Evolutionary conservation across 2,113 vertebrate genomes (phyloP), one percentile per base, ranked within the genome.

Genomic region (Bolborhynchus lineola): DNA sequence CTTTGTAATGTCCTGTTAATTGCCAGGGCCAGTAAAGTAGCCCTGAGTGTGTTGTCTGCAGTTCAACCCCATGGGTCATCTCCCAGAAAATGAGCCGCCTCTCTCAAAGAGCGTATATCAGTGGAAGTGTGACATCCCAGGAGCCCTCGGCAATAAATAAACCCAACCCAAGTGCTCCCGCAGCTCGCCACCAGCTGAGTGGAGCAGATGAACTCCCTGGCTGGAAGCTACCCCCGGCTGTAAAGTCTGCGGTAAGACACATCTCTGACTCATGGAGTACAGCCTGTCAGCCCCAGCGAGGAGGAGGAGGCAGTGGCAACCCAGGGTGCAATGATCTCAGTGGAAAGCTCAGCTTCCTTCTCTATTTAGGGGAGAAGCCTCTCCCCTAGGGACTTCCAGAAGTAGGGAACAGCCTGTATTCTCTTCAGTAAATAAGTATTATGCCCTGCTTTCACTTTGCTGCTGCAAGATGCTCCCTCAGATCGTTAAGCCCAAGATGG

Each of bases 131-230:
- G 70, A 37, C 82, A 76, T 65, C 81, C 41, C 33, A 47, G 74
- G n/a, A 84, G 77, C 52, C 70, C 65, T 92, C 21, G 35, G 93
- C 81, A 90, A 85, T 95, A 93, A 96, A 91, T 60, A 69, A 88
- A 86, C 49, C 46, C 82, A 86, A 55, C 62, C 39, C 46, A 29
- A 88, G 80, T 18, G 49, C 82, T 88, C 88, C 33, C 4, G 1
- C 24, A 60, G 86, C 62, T 87, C 0, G 0, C 65, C 33, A 72
- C 67, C 89, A 76, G 78, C 84, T 79, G 82, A 91, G 89, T 1
- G 0, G 44, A 94, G 78, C 81, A 82, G 69, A 87, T 69, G 81
- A 88, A 57, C 44, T 82, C 55, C 80, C 44, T 62, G 70, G 49
- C 74, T 82, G 86, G 81, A 68, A 84, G 82, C 62, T 85, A 63